Evolutionary conservation across 2,113 vertebrate genomes (phyloP).

Genomic region (Terrapene triunguis): DNA sequence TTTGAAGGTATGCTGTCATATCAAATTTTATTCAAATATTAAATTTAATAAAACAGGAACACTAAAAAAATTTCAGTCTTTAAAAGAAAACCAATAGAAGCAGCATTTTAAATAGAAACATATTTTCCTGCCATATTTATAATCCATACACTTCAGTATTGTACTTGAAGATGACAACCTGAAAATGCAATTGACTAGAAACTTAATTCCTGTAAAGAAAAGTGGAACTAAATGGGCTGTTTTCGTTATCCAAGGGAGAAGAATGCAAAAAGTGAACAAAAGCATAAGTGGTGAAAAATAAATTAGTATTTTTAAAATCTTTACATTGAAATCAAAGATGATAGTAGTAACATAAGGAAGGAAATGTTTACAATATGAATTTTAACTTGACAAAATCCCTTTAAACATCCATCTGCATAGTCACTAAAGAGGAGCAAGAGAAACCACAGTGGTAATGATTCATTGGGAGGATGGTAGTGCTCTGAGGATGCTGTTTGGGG

Average conservation of each 20-base stretch:
- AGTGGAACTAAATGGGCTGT: background rate
- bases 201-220: background rate
- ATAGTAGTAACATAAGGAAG: background rate
- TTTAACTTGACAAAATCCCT: conserved; percentile 21
- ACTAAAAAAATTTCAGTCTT: background rate
- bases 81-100: background rate
- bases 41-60: background rate
- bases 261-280: background rate
- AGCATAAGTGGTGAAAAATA: background rate
- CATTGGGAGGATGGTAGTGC: background rate
- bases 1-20: background rate
- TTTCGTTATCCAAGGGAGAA: background rate
- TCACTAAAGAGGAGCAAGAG: background rate
- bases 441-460: background rate
- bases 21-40: background rate
- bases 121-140: background rate
- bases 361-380: conserved; percentile 39
- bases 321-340: conserved; percentile 24
- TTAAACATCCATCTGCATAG: background rate
- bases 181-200: background rate
- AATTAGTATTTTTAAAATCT: conserved; percentile 38
- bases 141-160: background rate
- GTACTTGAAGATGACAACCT: background rate
- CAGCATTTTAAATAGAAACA: background rate
- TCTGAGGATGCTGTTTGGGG: background rate